Evolutionary conservation across 2,888 invertebrate species (phyloP), one percentile per base, ranked within the genome.

Genomic region (Yponomeuta cagnagella): DNA sequence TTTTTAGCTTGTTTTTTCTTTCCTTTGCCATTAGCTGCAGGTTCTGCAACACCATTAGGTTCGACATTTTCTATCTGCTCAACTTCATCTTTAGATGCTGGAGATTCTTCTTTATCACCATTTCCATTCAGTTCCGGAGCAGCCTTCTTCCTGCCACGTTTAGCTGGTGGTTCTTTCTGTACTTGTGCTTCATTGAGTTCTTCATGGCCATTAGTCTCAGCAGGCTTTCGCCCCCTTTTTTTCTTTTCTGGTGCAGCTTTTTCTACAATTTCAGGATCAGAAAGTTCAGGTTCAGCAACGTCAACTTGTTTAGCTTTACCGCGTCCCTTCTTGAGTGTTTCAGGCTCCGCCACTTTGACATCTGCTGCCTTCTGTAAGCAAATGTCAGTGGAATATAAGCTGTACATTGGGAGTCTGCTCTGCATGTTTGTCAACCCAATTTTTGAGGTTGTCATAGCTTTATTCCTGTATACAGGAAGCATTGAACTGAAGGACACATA

Each of bases 291-390:
- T 33, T 71, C 71, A 48, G 37, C 31, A 31, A 82, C 84, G 75
- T 79, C 77, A 67, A 79, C 76, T 72, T 74, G 77, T 79, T 91
- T 92, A 48, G 81, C 82, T 80, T 88, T 90, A 0, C 88, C 87
- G 77, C 86, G 81, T 33, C 86, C 86, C 75, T 88, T 90, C 79
- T 88, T 88, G 48, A 88, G 79, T 70, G 78, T 86, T 76, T 87
- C 89, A 80, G 74, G 83, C 74, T 86, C 87, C 68, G 80, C 75
- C 71, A 80, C 78, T 79, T 89, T 87, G 63, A 82, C 80, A 74
- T 88, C 89, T 73, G 82, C 80, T 74, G 83, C 77, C 85, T 91
- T 91, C 91, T 91, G 88, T 68, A 86, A 86, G 73, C 43, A 48
- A 71, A 71, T 70, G 12, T 65, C 15, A 10, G 33, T 48, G 10